Percentiles rank a stretch among this genome's conserved stretches.
Conservation (phyloP, 2,113 vertebrate species). For the Ancistrus triradiatus region DNA sequence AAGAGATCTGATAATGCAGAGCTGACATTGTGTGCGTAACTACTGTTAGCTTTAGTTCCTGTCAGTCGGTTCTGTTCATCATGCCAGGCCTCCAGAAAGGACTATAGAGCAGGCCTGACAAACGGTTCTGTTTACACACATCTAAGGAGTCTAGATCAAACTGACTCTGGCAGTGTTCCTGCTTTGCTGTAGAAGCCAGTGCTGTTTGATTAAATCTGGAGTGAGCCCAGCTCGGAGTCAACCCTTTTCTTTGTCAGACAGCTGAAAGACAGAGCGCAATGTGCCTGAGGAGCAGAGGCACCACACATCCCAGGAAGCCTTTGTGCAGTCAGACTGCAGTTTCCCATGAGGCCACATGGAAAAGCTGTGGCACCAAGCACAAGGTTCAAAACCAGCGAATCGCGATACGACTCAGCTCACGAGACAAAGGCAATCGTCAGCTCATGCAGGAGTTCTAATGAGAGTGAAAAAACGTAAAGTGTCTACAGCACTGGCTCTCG, state of each 20-base stretch:
- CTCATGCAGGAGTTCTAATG: slow-evolving; percentile 17
- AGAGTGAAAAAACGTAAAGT: background rate
- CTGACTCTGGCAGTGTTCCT: slow-evolving; percentile 40
- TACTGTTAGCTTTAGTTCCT: slow-evolving; percentile 45
- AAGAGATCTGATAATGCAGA: slow-evolving; percentile 29
- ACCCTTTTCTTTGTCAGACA: slow-evolving; percentile 37
- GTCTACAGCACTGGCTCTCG: slow-evolving; percentile 16
- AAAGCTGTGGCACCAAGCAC: slow-evolving; percentile 41
- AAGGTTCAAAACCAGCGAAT: slow-evolving; percentile 42
- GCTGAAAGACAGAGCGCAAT: slow-evolving; percentile 36
- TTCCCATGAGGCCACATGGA: slow-evolving; percentile 42
- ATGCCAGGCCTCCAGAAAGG: slow-evolving; percentile 35
- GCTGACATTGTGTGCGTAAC: slow-evolving; percentile 48
- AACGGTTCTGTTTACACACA: slow-evolving; percentile 55
- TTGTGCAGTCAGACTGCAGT: slow-evolving; percentile 36
- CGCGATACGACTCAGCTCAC: slow-evolving; percentile 21
- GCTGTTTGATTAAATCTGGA: slow-evolving; percentile 47
- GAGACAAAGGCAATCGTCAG: slow-evolving; percentile 35
- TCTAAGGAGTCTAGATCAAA: slow-evolving; percentile 54
- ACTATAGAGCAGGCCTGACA: slow-evolving; percentile 37
- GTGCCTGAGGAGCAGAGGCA: slow-evolving; percentile 40
- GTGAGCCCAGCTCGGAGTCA: slow-evolving; percentile 37
- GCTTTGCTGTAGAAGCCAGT: slow-evolving; percentile 49
- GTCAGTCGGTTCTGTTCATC: slow-evolving; percentile 39
- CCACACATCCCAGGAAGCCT: slow-evolving; percentile 39